Base-by-base conservation (phyloP, 2,113 vertebrate species). In the Forbesichthys papilliferus region DNA sequence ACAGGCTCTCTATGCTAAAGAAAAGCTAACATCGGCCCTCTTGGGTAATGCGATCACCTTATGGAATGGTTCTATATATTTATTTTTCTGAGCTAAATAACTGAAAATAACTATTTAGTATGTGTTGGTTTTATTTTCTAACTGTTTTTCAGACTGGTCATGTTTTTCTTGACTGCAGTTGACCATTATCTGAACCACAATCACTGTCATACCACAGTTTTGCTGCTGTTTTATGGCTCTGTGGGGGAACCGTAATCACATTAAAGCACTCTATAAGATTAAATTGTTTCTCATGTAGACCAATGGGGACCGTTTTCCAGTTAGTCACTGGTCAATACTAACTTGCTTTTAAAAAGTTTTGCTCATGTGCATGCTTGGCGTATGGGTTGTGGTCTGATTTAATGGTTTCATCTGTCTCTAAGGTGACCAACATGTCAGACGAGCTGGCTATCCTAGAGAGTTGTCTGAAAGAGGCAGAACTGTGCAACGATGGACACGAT, bases 351-450 rank as follows among this genome's bases (percentile, higher is more conserved):
- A 14, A 16, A 14, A 12, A 42, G 36, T 42, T 48, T 34, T 5
- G 57, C 7, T 16, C 18, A 11, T 56, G 34, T 56, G 12, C 14
- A 6, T 14, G 16, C 13, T 61, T 8, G 11, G 48, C 36, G 4
- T 58, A 33, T 36, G 3, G 51, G 20, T 64, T 11, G 58, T 18
- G 12, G 20, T 46, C 51, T 71, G 51, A 3, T 5, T 51, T 12
- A 8, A 9, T 54, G 36, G 10, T 16, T 36, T 48, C 65, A 1
- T 64, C 3, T 48, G 33, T 82, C 61, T 64, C 63, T 73, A 66
- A 99, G 97, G 96, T 99, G 64, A 96, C 95, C 90, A 97, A 98
- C 86, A 98, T 99, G 96, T 98, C 98, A 1, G 96, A 98, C 48
- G 96, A 98, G 62, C 95, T 99, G 58, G 94, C 93, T 48, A 80